Conservation (phyloP, 2,888 invertebrate species). For the Chironomus tentans region DNA sequence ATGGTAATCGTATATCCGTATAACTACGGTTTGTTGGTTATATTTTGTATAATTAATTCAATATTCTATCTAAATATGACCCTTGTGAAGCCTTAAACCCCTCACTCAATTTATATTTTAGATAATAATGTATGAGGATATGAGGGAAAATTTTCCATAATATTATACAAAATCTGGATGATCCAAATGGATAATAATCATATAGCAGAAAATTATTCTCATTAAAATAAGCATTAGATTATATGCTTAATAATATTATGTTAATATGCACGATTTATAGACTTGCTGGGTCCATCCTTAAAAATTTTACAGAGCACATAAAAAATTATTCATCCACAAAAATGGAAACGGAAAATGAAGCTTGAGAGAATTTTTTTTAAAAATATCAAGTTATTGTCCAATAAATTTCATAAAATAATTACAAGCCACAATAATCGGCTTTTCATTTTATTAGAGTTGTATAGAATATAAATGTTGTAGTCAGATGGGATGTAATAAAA, state of each 20-base stretch:
- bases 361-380: too few species aligned
- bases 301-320: too few species aligned
- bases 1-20: neutral
- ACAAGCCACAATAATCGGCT: too few species aligned
- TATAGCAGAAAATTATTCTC: neutral
- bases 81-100: slow-evolving; percentile 8
- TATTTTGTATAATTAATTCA: slow-evolving; percentile 15
- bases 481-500: too few species aligned
- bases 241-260: neutral
- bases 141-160: neutral
- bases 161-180: neutral
- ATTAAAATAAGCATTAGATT: neutral
- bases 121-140: neutral
- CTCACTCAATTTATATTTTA: neutral
- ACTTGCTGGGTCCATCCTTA: too few species aligned
- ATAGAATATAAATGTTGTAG: too few species aligned
- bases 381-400: too few species aligned
- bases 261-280: too few species aligned
- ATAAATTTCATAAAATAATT: too few species aligned
- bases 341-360: too few species aligned
- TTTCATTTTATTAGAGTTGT: too few species aligned
- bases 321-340: too few species aligned
- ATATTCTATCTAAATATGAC: slow-evolving; percentile 12
- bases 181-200: neutral
- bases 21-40: neutral